These are phyloP conservation scores for Lagorchestes hirsutus DNA, from an alignment of 2,797 vertebrate genomes.

Conservation along the genomic window DNA sequence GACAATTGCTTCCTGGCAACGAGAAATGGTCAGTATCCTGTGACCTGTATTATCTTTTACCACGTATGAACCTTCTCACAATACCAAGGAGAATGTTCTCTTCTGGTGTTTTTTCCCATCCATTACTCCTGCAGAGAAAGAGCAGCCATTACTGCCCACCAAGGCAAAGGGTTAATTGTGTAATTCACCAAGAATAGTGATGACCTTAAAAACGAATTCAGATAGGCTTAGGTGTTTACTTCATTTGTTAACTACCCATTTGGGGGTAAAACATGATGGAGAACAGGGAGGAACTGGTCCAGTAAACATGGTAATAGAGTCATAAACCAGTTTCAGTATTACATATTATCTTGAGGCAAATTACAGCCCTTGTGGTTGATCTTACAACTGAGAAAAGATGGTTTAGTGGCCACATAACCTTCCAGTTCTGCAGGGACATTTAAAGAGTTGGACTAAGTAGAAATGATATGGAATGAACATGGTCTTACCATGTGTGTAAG, in stretches of 20 bases:
- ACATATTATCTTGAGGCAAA: not conserved
- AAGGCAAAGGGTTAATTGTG: not conserved
- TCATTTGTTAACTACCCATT: not conserved
- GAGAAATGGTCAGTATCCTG: slow-evolving; percentile 90
- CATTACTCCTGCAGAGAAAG: not conserved
- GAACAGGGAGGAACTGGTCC: not conserved
- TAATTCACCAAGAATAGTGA: not conserved
- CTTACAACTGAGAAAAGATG: not conserved
- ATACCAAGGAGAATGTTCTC: accelerated
- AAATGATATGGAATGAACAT: not conserved
- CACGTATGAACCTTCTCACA: not conserved
- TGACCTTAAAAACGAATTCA: not conserved
- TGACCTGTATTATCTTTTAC: not conserved
- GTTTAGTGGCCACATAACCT: not conserved
- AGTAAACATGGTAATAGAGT: not conserved
- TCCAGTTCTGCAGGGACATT: not conserved
- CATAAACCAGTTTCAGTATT: not conserved
- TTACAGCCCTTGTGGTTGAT: not conserved
- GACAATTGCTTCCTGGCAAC: slow-evolving; percentile 96
- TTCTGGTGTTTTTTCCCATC: accelerated
- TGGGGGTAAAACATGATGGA: not conserved
- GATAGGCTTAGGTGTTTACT: not conserved
- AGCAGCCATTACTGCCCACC: accelerated
- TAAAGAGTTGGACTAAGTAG: not conserved
- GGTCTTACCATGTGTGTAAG: too few relatives aligned